A percentile compares a stretch with the other conserved stretches of the same genome.
Conservation (phyloP, 1,140 invertebrate species). For the Scaptomyza hsui region DNA sequence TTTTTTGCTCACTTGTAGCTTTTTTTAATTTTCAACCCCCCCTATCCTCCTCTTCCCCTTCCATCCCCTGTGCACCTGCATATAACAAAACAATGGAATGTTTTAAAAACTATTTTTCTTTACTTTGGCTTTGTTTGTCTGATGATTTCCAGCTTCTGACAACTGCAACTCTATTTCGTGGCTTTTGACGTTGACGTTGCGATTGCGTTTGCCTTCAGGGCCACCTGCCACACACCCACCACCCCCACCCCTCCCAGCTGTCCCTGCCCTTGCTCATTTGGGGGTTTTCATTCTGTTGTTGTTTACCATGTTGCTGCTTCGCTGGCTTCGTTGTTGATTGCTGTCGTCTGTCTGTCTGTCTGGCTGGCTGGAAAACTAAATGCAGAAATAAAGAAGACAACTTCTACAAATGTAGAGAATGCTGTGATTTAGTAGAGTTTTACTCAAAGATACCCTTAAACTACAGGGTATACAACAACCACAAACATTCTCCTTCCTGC, state of each 20-base stretch:
- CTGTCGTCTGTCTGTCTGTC: conserved; percentile 64
- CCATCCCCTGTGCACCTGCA: conserved; percentile 33
- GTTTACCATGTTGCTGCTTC: conserved; percentile 75
- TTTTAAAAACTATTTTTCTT: conserved; percentile 31
- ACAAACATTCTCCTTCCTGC: neutral
- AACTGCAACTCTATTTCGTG: conserved; percentile 21
- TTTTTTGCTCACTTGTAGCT: conserved; percentile 50
- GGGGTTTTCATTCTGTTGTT: conserved; percentile 45
- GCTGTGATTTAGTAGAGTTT: no score
- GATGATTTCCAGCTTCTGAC: conserved; percentile 12
- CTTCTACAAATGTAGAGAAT: conserved; percentile 20
- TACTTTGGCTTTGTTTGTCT: conserved; percentile 10
- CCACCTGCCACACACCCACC: neutral
- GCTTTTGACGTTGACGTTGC: conserved; percentile 36
- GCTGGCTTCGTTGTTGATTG: conserved; percentile 74
- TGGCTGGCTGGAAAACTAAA: conserved; percentile 46
- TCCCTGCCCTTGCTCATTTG: conserved; percentile 3
- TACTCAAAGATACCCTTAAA: neutral
- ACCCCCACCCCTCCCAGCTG: neutral
- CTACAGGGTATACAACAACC: conserved; percentile 4
- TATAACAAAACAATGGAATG: conserved; percentile 54
- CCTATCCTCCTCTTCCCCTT: neutral
- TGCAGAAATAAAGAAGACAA: neutral
- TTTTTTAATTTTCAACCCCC: conserved; percentile 51
- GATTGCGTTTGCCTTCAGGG: conserved; percentile 13